phyloP scores from a whole-genome alignment of 2,888 invertebrate genomes.

The Fragum fragum region DNA sequence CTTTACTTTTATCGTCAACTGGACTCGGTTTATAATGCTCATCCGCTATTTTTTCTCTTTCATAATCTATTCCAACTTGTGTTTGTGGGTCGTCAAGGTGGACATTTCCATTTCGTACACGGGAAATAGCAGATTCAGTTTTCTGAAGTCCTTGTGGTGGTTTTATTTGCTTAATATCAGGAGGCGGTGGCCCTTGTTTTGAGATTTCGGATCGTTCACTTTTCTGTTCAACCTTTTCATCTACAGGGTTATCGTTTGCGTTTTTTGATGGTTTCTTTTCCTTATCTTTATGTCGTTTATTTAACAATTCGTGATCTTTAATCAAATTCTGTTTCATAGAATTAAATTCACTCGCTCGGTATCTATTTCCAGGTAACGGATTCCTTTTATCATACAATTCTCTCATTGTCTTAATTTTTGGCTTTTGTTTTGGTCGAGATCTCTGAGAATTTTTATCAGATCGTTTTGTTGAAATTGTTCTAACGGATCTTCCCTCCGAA shows the following conservation, averaged over 20 bases:
- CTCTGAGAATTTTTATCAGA: neutral
- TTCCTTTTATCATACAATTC: slow-evolving; percentile 39
- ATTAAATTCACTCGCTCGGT: slow-evolving; percentile 52
- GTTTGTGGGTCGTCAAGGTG: slow-evolving; percentile 55
- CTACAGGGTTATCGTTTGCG: neutral
- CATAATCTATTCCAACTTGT: slow-evolving; percentile 50
- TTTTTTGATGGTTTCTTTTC: neutral
- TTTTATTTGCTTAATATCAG: neutral
- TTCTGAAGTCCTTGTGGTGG: slow-evolving; percentile 16
- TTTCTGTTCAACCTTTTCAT: neutral
- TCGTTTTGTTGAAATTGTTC: neutral
- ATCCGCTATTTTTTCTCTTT: slow-evolving; percentile 35
- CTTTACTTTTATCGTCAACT: neutral
- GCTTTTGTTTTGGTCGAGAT: neutral
- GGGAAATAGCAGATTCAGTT: neutral
- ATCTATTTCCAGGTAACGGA: slow-evolving; percentile 28
- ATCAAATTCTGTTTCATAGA: slow-evolving; percentile 55
- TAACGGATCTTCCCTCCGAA: neutral
- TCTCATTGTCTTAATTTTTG: slow-evolving; percentile 55
- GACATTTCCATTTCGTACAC: slow-evolving; percentile 28
- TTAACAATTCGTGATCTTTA: slow-evolving; percentile 49
- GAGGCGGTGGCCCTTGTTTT: neutral
- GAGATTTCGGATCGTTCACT: neutral
- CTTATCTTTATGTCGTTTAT: slow-evolving; percentile 10
- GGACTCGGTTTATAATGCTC: slow-evolving; percentile 11